Conservation (phyloP, 2,797 vertebrate genomes). For the Sphenopsis melanotis region DNA sequence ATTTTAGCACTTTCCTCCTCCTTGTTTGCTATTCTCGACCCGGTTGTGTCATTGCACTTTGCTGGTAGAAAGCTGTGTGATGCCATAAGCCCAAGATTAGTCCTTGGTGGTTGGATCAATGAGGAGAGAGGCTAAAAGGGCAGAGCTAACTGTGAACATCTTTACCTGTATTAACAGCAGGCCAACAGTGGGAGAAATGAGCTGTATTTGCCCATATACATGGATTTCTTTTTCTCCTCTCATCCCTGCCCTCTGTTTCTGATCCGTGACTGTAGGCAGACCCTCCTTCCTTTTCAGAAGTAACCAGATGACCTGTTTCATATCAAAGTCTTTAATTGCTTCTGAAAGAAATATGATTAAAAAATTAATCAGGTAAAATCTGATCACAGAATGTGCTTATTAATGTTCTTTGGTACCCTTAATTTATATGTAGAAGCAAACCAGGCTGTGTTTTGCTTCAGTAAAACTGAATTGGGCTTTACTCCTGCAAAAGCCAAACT, state of each 20-base stretch:
- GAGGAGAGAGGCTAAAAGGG: not conserved
- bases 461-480: not conserved
- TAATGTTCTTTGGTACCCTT: not conserved
- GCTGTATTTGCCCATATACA: not conserved
- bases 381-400: not conserved
- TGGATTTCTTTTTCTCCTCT: not conserved
- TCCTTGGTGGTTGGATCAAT: not conserved
- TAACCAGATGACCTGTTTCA: not conserved
- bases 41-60: not conserved
- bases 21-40: not conserved
- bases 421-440: not conserved
- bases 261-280: not conserved
- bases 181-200: not conserved
- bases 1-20: not conserved
- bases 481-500: not conserved
- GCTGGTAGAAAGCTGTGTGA: not conserved
- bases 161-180: not conserved
- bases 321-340: not conserved
- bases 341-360: not conserved
- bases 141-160: not conserved
- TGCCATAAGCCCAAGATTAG: not conserved
- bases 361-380: not conserved
- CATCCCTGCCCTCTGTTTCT: not conserved
- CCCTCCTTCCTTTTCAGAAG: not conserved
- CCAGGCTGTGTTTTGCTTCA: not conserved